Evolutionary conservation across 2,113 vertebrate species (phyloP).

Genomic region (Melanerpes aurifrons): DNA sequence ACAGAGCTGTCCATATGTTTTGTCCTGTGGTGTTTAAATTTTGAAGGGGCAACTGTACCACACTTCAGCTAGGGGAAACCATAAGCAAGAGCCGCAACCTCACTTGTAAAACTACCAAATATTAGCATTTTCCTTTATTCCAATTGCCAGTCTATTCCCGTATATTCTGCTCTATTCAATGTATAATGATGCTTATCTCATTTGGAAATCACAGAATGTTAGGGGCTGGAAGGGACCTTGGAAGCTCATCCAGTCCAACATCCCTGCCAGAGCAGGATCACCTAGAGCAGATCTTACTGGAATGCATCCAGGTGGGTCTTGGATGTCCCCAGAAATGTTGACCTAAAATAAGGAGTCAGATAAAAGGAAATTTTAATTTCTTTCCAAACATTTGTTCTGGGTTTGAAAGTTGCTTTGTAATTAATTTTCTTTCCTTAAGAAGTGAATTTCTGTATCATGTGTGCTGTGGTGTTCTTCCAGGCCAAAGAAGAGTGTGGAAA

Average conservation of each 20-base stretch:
- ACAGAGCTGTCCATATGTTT: neutral
- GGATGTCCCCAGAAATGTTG: neutral
- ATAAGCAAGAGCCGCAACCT: constrained; percentile 33
- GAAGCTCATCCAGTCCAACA: too few relatives aligned
- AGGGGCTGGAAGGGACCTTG: too few relatives aligned
- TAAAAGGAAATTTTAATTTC: neutral
- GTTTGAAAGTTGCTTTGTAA: neutral
- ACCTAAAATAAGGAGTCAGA: neutral
- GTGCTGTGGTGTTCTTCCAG: neutral
- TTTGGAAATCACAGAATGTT: neutral
- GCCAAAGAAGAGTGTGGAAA: neutral
- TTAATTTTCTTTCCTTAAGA: neutral
- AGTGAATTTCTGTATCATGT: neutral
- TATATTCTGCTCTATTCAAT: neutral
- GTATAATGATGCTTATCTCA: neutral
- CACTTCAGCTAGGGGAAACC: constrained; percentile 16
- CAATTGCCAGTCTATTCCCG: constrained; percentile 1
- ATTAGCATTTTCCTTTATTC: constrained; percentile 23
- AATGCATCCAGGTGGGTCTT: too few relatives aligned
- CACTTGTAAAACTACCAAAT: constrained; percentile 35
- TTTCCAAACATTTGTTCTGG: neutral
- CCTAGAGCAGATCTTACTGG: too few relatives aligned
- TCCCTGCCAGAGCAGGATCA: too few relatives aligned
- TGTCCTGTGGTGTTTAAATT: neutral
- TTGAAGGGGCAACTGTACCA: neutral